Base-by-base conservation (phyloP, 2,888 invertebrate genomes). In the Mongoloraphidia duomilia region DNA sequence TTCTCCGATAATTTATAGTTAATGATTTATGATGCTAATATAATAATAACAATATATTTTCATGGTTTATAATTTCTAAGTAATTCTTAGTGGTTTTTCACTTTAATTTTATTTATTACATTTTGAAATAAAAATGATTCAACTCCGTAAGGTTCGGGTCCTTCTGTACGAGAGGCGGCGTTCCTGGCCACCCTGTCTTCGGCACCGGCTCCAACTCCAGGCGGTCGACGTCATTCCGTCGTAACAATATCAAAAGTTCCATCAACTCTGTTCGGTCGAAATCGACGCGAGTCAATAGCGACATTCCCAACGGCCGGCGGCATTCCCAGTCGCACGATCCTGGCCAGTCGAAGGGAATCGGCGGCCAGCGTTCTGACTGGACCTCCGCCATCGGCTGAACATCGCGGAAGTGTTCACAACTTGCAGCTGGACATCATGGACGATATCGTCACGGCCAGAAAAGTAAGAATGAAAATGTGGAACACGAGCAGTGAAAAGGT, bases 401-500 rank as follows among this genome's bases (percentile, higher is more conserved):
- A 80, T 40, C 67, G 75, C 43, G 85, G 87, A 48, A 87, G 87
- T 65, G 80, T 83, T 40, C 88, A 88, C 64, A 89, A 88, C 62
- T 72, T 89, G 8, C 86, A 87, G 63, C 68, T 89, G 58, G 89
- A 89, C 61, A 88, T 89, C 56, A 88, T 89, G 88, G 89, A 89
- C 59, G 87, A 89, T 61, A 89, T 89, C 53, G 83, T 88, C 11
- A 81, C 82, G 60, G 84, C 86, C 11, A 76, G 85, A 45, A 88
- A 88, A 72, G 80, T 86, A 0, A 79, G 86, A 52, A 80, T 89
- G 78, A 87, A 86, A 61, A 75, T 89, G 60, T 88, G 86, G 85
- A 85, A 83, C 53, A 86, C 87, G 2, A 82, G 85, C 51, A 85
- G 76, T 59, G 83, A 84, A 53, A 63, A 63, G 47, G 82, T 89